These are phyloP conservation scores for Rhodeus uyekii DNA, from an alignment of 2,797 vertebrate species.

Conservation along the genomic window DNA sequence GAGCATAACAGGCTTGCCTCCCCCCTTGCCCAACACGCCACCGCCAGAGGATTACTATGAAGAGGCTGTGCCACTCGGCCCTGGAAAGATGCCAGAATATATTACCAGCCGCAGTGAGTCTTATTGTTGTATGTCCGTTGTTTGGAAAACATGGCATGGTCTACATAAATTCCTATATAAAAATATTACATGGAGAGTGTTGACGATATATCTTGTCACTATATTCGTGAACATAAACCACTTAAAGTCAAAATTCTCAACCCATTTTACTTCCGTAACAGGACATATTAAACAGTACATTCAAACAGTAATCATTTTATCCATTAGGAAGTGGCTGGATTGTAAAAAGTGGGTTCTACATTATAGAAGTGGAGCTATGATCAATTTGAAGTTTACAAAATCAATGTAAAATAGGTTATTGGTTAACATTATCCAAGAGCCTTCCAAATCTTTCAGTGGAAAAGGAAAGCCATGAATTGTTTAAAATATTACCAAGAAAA, in stretches of 20 bases:
- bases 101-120: slow-evolving; percentile 81
- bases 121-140: background rate
- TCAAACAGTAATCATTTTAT: background rate
- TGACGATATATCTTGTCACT: background rate
- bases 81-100: slow-evolving; percentile 89
- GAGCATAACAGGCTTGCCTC: slow-evolving; percentile 82
- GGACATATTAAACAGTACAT: background rate
- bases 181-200: background rate
- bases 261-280: background rate
- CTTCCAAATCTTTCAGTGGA: background rate
- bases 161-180: background rate
- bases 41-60: slow-evolving; percentile 97
- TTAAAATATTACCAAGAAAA: background rate
- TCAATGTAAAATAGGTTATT: no score
- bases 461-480: background rate
- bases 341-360: background rate
- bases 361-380: background rate
- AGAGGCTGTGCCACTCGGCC: slow-evolving; percentile 91
- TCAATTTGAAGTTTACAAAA: background rate
- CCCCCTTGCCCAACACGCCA: slow-evolving; percentile 88
- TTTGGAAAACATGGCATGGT: background rate
- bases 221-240: background rate
- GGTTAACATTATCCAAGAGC: background rate
- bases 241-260: background rate
- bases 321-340: background rate